Evolutionary conservation across 2,797 vertebrate species (phyloP).

Genomic region (Tragopan temminckii): DNA sequence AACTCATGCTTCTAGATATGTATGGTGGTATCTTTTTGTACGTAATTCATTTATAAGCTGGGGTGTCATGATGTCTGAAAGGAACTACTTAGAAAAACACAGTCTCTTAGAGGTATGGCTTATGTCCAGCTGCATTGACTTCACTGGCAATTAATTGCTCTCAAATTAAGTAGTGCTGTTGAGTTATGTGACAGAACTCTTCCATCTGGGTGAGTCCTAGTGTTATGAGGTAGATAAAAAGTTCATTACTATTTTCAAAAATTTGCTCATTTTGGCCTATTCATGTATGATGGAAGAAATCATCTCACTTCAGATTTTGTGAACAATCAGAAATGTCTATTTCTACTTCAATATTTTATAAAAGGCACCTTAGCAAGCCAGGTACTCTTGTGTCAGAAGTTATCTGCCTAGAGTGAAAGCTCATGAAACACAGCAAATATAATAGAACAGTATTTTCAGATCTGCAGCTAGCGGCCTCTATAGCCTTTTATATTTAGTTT

Average conservation of each 20-base stretch:
- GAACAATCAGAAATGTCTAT: neutral
- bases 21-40: neutral
- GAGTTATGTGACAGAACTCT: neutral
- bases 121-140: neutral
- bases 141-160: slow-evolving; percentile 3
- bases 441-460: neutral
- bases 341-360: neutral
- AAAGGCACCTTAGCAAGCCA: neutral
- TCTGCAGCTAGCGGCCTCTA: neutral
- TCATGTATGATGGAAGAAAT: neutral
- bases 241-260: neutral
- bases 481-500: neutral
- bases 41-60: neutral
- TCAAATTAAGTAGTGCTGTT: neutral
- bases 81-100: neutral
- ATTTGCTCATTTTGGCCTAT: neutral
- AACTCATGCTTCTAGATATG: neutral
- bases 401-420: neutral
- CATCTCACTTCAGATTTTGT: neutral
- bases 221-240: neutral
- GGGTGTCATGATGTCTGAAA: neutral
- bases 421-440: neutral
- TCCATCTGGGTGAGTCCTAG: neutral
- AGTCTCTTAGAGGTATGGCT: neutral
- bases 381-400: neutral